Percentiles rank a stretch among this genome's conserved stretches.
Evolutionary conservation across 2,797 vertebrate genomes (phyloP).

Genomic region (Trichosurus vulpecula): DNA sequence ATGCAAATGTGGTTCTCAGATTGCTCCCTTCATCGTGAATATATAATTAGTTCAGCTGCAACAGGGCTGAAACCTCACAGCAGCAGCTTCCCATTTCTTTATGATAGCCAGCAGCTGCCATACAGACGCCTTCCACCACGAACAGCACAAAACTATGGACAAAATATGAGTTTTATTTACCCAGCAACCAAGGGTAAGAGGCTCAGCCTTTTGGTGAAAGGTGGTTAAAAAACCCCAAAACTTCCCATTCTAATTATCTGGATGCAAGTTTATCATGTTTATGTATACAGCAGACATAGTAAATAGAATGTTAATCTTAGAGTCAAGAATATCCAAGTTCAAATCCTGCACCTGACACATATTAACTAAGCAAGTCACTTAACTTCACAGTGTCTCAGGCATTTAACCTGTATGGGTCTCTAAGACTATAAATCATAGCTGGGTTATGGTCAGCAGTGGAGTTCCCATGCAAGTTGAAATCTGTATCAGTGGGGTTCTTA

Average conservation of each 20-base stretch:
- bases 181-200: not conserved
- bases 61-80: conserved; percentile 41
- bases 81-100: conserved; percentile 22
- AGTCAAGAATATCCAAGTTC: not conserved
- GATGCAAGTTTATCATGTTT: not conserved
- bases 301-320: not conserved
- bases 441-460: not conserved
- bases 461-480: not conserved
- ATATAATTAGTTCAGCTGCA: conserved; percentile 77
- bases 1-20: conserved; percentile 67
- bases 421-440: not conserved
- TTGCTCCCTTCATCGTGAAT: conserved; percentile 67
- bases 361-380: not conserved
- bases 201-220: not conserved
- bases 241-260: not conserved
- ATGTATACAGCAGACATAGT: not conserved
- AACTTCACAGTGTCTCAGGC: not conserved
- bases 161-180: not conserved
- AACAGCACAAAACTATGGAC: not conserved
- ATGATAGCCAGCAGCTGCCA: conserved; percentile 55
- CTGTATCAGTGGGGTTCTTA: not conserved
- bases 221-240: not conserved
- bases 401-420: not conserved
- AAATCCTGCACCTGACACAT: not conserved
- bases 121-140: not conserved